Percentiles rank a stretch among this genome's conserved stretches.
phyloP scores from a whole-genome alignment of 2,113 vertebrate species.

The Oophaga pumilio region DNA sequence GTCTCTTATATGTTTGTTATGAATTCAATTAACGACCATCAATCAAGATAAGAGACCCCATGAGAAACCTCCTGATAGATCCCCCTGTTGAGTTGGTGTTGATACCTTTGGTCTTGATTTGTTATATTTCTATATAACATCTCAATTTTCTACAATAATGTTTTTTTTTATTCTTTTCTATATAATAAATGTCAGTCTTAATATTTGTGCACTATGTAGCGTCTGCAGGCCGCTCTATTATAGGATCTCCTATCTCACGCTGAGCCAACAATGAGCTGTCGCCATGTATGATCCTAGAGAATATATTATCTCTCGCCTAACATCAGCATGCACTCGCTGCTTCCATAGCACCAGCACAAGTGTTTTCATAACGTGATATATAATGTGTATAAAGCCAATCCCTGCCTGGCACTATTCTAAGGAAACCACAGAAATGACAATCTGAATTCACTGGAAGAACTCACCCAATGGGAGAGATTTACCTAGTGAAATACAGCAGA shows the following conservation, averaged over 20 bases:
- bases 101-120: background rate
- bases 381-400: background rate
- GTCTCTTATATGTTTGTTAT: background rate
- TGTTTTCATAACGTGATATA: conserved; percentile 41
- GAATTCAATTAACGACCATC: background rate
- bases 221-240: background rate
- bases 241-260: background rate
- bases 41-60: conserved; percentile 19
- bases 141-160: conserved; percentile 23
- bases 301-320: conserved; percentile 36
- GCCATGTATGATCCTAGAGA: conserved; percentile 16
- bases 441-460: background rate
- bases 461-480: background rate
- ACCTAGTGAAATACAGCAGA: background rate
- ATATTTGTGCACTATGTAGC: conserved; percentile 1
- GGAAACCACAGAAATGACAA: background rate
- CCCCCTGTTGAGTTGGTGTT: background rate
- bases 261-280: background rate
- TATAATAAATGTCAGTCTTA: conserved; percentile 11
- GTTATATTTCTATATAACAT: conserved; percentile 7
- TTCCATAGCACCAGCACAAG: background rate
- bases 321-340: background rate
- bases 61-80: background rate
- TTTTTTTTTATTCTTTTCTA: background rate
- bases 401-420: background rate